Conservation (phyloP, 2,888 invertebrate genomes). For the Allacma fusca region DNA sequence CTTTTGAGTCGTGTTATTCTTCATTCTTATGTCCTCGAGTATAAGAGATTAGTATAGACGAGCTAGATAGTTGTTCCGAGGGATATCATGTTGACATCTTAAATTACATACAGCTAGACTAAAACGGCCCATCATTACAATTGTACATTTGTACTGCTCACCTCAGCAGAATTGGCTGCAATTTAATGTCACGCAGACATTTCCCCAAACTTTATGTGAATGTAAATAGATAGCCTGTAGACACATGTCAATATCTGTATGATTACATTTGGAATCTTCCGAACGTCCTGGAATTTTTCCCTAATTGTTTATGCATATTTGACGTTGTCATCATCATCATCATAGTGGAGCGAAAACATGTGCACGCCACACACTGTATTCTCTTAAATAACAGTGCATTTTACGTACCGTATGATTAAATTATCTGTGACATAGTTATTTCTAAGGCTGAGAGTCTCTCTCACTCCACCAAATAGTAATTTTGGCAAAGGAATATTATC, state of each 20-base stretch:
- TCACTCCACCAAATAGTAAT: no score
- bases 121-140: not conserved
- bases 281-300: no score
- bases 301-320: no score
- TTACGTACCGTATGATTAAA: no score
- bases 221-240: not conserved
- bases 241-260: not conserved
- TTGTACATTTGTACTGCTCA: not conserved
- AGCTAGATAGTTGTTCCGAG: not conserved
- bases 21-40: slow-evolving; percentile 22
- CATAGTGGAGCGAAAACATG: no score
- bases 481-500: no score
- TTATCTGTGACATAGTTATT: no score
- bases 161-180: not conserved
- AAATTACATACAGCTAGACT: not conserved
- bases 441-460: no score
- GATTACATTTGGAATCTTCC: not conserved
- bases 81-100: slow-evolving; percentile 3
- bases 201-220: not conserved
- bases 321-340: no score
- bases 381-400: no score
- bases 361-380: no score
- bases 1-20: slow-evolving; percentile 12
- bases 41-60: not conserved
- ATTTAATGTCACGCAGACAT: not conserved